Percentiles rank a stretch among this genome's conserved stretches.
Evolutionary conservation across 2,113 vertebrate species (phyloP).

Genomic region (Alethe diademata): DNA sequence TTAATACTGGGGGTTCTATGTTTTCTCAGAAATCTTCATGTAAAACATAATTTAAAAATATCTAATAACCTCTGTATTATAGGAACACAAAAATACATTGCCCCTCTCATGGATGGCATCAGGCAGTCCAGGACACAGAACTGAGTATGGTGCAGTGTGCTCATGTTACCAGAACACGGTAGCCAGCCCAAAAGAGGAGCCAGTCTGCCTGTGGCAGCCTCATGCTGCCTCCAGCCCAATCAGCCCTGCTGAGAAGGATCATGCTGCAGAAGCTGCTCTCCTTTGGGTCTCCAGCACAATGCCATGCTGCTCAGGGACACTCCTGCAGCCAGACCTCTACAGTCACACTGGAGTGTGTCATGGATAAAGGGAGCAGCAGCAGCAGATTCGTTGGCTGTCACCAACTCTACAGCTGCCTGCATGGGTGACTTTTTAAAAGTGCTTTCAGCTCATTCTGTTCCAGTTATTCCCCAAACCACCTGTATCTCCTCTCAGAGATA

Average conservation of each 20-base stretch:
- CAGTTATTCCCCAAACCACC: neutral
- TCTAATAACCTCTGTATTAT: neutral
- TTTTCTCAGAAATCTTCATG: neutral
- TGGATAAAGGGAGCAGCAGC: neutral
- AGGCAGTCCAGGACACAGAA: neutral
- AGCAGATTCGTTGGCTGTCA: neutral
- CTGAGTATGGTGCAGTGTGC: rapidly evolving
- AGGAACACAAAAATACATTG: neutral
- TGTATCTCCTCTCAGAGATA: neutral
- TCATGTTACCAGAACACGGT: rapidly evolving
- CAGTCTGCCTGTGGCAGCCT: neutral
- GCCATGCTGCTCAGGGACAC: neutral
- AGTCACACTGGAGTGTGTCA: rapidly evolving
- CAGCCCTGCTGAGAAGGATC: neutral
- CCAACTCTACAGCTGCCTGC: neutral
- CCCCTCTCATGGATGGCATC: neutral
- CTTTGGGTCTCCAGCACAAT: rapidly evolving
- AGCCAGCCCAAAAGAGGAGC: neutral
- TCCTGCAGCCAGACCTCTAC: neutral
- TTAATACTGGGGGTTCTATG: neutral
- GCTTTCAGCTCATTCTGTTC: neutral
- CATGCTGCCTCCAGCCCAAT: neutral
- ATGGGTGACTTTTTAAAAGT: neutral
- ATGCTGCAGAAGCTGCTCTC: neutral
- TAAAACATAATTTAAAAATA: neutral